A percentile compares a stretch with the other conserved stretches of the same genome.
Conservation (phyloP, 2,888 invertebrate genomes). For the Masnerella sp. region DNA sequence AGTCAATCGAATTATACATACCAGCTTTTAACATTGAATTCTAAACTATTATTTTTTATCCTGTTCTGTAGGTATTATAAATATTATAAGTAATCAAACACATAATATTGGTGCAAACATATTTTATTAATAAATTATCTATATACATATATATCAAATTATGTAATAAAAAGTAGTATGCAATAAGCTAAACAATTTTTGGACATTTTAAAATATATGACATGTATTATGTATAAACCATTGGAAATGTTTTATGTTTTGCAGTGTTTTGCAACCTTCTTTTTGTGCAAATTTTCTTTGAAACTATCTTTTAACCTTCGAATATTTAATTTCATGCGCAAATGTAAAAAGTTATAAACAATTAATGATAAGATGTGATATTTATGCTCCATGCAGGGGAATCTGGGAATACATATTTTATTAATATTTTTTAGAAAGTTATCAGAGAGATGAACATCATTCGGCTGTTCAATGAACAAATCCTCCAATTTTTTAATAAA, state of each 20-base stretch:
- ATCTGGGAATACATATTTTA: conserved; percentile 17
- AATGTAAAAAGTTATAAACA: conserved; percentile 11
- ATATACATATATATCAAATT: too few species aligned
- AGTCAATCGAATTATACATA: too few species aligned
- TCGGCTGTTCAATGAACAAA: background rate
- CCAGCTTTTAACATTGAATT: too few species aligned
- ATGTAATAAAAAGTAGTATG: too few species aligned
- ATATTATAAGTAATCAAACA: too few species aligned
- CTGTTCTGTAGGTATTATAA: too few species aligned
- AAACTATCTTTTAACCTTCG: background rate
- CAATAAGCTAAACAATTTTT: too few species aligned
- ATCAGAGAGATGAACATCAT: conserved; percentile 14
- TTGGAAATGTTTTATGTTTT: conserved; percentile 15
- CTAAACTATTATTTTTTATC: too few species aligned
- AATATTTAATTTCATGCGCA: background rate
- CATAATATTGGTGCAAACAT: too few species aligned
- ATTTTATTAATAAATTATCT: too few species aligned
- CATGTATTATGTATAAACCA: too few species aligned
- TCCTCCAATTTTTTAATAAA: conserved; percentile 24
- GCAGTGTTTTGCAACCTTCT: conserved; percentile 7
- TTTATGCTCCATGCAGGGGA: conserved; percentile 23
- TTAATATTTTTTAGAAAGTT: conserved; percentile 10
- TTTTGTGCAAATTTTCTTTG: conserved; percentile 11
- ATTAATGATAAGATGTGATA: conserved; percentile 8
- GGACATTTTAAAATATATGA: too few species aligned